Percentiles rank a stretch among this genome's conserved stretches.
phyloP scores from a whole-genome alignment of 2,888 invertebrate species.

The Campaea margaritaria region DNA sequence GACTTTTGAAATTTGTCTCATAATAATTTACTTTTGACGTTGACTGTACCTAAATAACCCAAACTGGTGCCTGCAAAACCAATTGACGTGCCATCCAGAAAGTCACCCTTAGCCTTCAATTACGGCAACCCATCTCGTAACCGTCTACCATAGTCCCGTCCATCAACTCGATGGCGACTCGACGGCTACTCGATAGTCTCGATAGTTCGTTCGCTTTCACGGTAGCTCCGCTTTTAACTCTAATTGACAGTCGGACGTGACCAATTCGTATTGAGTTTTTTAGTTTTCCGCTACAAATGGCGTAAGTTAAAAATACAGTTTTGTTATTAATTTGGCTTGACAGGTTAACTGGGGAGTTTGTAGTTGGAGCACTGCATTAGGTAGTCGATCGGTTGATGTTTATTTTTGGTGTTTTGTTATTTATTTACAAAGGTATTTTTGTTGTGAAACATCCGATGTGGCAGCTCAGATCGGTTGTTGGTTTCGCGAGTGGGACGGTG shows the following conservation, averaged over 20 bases:
- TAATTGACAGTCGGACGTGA: constrained; percentile 30
- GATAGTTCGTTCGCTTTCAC: constrained; percentile 15
- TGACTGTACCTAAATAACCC: background rate
- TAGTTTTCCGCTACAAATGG: background rate
- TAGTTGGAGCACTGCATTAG: no score
- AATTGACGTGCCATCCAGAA: no score
- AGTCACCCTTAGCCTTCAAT: constrained; percentile 4
- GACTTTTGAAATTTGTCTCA: no score
- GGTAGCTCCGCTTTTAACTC: constrained; percentile 19
- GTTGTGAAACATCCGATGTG: no score
- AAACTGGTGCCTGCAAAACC: background rate
- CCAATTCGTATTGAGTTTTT: constrained; percentile 12
- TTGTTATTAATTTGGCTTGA: background rate
- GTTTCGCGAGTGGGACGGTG: no score
- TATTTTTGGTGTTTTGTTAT: no score
- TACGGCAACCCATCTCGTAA: constrained; percentile 6
- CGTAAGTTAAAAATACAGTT: background rate
- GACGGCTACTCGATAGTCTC: constrained; percentile 15
- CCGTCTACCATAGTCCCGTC: constrained; percentile 6
- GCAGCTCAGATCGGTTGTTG: no score
- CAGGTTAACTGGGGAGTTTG: no score
- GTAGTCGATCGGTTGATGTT: no score
- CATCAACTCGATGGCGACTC: constrained; percentile 14
- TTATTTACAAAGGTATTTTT: no score
- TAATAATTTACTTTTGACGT: no score